phyloP scores from a whole-genome alignment of 2,113 vertebrate species.

The Mystacornis crossleyi region DNA sequence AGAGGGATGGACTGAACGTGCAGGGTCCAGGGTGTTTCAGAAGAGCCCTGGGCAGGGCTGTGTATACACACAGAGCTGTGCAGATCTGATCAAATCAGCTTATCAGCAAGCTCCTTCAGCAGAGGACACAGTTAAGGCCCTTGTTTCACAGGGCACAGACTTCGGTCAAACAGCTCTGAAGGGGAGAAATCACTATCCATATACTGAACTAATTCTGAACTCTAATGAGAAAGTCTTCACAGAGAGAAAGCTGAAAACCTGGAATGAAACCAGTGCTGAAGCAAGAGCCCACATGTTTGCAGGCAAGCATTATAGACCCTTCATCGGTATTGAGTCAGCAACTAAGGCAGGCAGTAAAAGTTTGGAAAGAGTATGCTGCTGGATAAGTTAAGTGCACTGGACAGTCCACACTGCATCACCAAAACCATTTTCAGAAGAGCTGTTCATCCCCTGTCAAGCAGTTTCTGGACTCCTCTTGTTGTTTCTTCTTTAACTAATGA shows the following conservation, averaged over 20 bases:
- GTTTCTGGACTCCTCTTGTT: not conserved
- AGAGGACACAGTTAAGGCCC: not conserved
- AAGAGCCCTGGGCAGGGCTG: not conserved
- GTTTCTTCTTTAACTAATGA: not conserved
- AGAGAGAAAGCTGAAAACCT: not conserved
- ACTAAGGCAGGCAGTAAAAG: not conserved
- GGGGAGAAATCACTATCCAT: not conserved
- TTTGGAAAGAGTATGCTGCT: not conserved
- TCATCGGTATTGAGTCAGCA: not conserved
- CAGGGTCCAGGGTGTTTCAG: not conserved
- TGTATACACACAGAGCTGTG: not conserved
- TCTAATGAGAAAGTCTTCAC: not conserved
- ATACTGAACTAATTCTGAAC: not conserved
- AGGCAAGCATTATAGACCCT: not conserved
- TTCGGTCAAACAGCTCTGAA: not conserved
- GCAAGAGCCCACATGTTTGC: not conserved
- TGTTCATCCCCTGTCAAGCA: not conserved
- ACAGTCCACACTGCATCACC: not conserved
- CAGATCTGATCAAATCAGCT: not conserved
- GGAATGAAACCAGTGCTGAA: not conserved
- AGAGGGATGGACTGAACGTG: rapidly evolving
- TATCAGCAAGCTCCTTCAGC: not conserved
- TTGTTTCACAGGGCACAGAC: not conserved
- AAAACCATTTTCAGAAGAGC: not conserved
- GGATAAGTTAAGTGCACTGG: not conserved